These are phyloP conservation scores for Montipora capricornis DNA, from an alignment of 64 coral and sea anemone genomes.

Conservation along the genomic window DNA sequence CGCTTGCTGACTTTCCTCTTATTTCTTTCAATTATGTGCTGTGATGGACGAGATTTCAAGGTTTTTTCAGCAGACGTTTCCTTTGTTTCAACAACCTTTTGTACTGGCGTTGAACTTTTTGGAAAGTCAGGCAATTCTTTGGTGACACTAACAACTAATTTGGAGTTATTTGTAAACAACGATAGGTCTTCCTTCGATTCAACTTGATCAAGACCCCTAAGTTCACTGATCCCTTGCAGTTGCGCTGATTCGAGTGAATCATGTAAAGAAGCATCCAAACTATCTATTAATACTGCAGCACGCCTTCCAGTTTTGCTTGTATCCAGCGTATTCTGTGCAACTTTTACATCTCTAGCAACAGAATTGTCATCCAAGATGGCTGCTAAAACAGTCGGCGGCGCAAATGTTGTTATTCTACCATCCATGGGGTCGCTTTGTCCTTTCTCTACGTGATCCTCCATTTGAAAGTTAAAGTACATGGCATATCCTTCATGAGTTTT, in stretches of 20 bases:
- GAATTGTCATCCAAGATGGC: constrained; percentile 80
- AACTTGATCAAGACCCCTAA: neutral
- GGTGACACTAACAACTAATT: neutral
- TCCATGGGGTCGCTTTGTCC: constrained; percentile 5
- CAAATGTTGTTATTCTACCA: constrained; percentile 74
- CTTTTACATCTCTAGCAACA: neutral
- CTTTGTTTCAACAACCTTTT: constrained; percentile 5
- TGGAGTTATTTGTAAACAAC: neutral
- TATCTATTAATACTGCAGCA: neutral
- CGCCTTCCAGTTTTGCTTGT: neutral
- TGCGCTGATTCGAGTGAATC: constrained; percentile 42
- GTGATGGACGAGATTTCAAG: neutral
- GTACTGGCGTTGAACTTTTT: constrained; percentile 29
- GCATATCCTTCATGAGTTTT: neutral
- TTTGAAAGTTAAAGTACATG: neutral
- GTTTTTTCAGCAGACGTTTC: constrained; percentile 1
- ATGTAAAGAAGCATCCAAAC: constrained; percentile 1
- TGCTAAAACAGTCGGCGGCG: constrained; percentile 81
- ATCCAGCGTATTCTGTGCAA: neutral
- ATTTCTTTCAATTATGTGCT: constrained; percentile 53
- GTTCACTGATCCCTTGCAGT: neutral
- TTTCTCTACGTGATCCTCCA: constrained; percentile 35
- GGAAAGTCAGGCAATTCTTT: neutral
- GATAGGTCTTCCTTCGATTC: neutral
- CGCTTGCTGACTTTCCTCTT: constrained; percentile 39